Conservation (phyloP, 2,113 vertebrate genomes). For the Pseudorhombus dupliciocellatus region DNA sequence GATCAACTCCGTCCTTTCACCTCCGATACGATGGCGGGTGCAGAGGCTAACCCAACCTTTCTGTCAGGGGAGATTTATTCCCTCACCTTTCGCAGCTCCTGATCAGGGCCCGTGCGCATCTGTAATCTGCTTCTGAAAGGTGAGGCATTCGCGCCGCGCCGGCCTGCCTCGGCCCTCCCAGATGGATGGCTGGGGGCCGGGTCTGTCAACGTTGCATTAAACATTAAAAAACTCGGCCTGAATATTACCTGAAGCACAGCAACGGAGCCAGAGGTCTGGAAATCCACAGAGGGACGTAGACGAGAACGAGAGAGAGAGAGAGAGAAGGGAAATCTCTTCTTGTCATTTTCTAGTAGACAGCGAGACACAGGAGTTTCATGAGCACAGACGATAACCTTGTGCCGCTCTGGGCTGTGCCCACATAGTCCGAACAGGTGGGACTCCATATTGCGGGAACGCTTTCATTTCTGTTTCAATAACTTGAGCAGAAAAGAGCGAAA, state of each 20-base stretch:
- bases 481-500: neutral
- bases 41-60: slow-evolving; percentile 63
- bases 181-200: slow-evolving; percentile 47
- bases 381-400: slow-evolving; percentile 8
- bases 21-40: slow-evolving; percentile 39
- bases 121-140: slow-evolving; percentile 68
- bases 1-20: slow-evolving; percentile 46
- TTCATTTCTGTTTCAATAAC: slow-evolving; percentile 24
- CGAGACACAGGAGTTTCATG: neutral
- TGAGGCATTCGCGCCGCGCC: slow-evolving; percentile 42
- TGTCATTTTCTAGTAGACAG: slow-evolving; percentile 39
- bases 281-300: slow-evolving; percentile 23
- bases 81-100: slow-evolving; percentile 63
- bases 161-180: slow-evolving; percentile 31
- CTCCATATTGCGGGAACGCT: neutral
- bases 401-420: neutral
- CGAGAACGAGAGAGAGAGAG: slow-evolving; percentile 18
- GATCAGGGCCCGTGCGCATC: slow-evolving; percentile 58
- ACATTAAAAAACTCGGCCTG: slow-evolving; percentile 63
- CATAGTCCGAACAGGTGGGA: slow-evolving; percentile 11
- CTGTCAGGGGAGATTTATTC: slow-evolving; percentile 69
- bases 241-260: slow-evolving; percentile 51
- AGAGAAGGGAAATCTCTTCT: slow-evolving; percentile 23
- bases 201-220: slow-evolving; percentile 66
- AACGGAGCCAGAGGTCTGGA: slow-evolving; percentile 36